A percentile compares a stretch with the other conserved stretches of the same genome.
Evolutionary conservation across 2,113 vertebrate genomes (phyloP).

Genomic region (Trichomycterus rosablanca): DNA sequence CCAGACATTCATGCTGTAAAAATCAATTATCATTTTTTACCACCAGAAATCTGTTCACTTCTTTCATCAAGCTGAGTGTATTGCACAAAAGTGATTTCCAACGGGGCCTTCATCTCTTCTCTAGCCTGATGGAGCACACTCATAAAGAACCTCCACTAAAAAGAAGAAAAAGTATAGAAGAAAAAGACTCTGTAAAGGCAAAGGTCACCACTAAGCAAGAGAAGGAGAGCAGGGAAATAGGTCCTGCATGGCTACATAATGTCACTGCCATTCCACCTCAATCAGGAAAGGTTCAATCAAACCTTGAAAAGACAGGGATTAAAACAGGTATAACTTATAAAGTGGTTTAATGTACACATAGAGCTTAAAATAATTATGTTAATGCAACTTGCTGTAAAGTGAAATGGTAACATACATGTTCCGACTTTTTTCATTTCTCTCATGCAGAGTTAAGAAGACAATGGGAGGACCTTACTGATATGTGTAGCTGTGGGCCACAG

Average conservation of each 20-base stretch:
- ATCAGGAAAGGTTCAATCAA: conserved; percentile 5
- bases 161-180: conserved; percentile 60
- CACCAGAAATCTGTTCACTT: conserved; percentile 51
- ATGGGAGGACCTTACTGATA: conserved; percentile 75
- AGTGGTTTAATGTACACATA: no score
- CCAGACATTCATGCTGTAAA: conserved; percentile 64
- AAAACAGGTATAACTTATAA: conserved; percentile 24
- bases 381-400: no score
- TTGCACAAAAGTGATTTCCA: conserved; percentile 45
- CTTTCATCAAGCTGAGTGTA: conserved; percentile 50
- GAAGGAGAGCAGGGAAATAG: neutral
- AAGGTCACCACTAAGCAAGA: neutral
- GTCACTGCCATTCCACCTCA: neutral
- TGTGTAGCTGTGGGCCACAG: conserved; percentile 50
- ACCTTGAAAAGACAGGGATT: neutral
- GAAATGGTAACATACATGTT: no score
- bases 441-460: conserved; percentile 45
- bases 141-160: conserved; percentile 72
- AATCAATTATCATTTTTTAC: conserved; percentile 22
- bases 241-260: neutral
- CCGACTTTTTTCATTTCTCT: no score
- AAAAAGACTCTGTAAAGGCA: neutral
- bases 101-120: conserved; percentile 62
- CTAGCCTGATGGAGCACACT: conserved; percentile 65
- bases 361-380: no score